Percentiles rank a stretch among this genome's conserved stretches.
Evolutionary conservation across 2,888 invertebrate genomes (phyloP).

Genomic region (Eustalomyia histrio): DNA sequence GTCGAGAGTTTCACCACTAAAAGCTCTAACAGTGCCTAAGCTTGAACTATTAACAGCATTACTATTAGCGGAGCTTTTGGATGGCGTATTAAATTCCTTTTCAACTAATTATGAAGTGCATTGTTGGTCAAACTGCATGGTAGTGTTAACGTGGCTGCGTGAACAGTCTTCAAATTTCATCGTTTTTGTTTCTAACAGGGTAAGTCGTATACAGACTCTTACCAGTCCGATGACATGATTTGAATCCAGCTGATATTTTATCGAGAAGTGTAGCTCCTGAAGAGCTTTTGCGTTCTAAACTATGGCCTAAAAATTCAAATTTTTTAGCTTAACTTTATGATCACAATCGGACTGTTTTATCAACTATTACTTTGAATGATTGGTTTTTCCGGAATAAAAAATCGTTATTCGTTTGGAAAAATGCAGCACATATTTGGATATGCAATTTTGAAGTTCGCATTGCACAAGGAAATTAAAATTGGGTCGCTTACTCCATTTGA

Average conservation of each 20-base stretch:
- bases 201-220: slow-evolving; percentile 34
- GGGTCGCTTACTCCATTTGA: slow-evolving; percentile 19
- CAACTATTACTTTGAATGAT: background rate
- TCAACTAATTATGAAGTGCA: slow-evolving; percentile 26
- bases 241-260: slow-evolving; percentile 41
- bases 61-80: no score
- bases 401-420: slow-evolving; percentile 32
- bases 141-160: slow-evolving; percentile 43
- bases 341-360: slow-evolving; percentile 36
- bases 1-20: no score
- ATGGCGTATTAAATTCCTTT: slow-evolving; percentile 40
- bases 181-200: slow-evolving; percentile 43
- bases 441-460: no score
- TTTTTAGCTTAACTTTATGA: slow-evolving; percentile 50
- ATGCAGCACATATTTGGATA: no score
- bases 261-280: no score
- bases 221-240: slow-evolving; percentile 51
- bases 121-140: slow-evolving; percentile 57
- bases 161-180: slow-evolving; percentile 49
- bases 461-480: background rate
- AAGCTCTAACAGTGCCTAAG: no score
- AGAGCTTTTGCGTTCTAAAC: slow-evolving; percentile 32
- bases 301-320: slow-evolving; percentile 33
- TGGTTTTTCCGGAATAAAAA: slow-evolving; percentile 27
- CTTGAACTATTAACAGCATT: no score